A percentile compares a stretch with the other conserved stretches of the same genome.
Evolutionary conservation across 2,797 vertebrate species (phyloP).

Genomic region (Coreius guichenoti): DNA sequence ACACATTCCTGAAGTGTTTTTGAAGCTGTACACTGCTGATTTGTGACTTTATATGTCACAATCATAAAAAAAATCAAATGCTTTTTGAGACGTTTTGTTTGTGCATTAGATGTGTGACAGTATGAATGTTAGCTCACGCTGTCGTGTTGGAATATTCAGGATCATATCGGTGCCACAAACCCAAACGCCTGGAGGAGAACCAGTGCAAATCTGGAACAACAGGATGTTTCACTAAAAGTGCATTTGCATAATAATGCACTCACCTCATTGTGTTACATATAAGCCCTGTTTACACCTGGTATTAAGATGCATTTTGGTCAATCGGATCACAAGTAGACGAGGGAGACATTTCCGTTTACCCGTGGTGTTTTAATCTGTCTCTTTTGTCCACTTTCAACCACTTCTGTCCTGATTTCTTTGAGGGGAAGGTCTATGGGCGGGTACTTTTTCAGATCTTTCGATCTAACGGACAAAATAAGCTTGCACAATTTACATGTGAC

Average conservation of each 20-base stretch:
- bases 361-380: too few relatives aligned
- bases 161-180: constrained; percentile 95
- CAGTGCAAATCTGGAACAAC: constrained; percentile 84
- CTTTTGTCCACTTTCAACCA: too few relatives aligned
- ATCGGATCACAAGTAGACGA: too few relatives aligned
- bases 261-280: background rate
- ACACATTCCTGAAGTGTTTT: background rate
- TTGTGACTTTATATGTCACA: background rate
- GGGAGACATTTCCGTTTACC: too few relatives aligned
- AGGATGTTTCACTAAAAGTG: background rate
- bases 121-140: constrained; percentile 74
- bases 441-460: too few relatives aligned
- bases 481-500: too few relatives aligned
- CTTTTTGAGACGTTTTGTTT: background rate
- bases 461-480: too few relatives aligned
- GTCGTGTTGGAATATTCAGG: constrained; percentile 78
- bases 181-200: constrained; percentile 92
- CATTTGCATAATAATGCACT: background rate
- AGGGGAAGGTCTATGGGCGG: too few relatives aligned
- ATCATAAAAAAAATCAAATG: background rate
- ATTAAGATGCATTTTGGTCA: too few relatives aligned
- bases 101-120: background rate
- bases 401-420: too few relatives aligned
- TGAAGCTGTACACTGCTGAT: background rate
- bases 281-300: too few relatives aligned